Evolutionary conservation across 2,888 invertebrate genomes (phyloP), one percentile per base, ranked within the genome.

Genomic region (Callinectes sapidus): DNA sequence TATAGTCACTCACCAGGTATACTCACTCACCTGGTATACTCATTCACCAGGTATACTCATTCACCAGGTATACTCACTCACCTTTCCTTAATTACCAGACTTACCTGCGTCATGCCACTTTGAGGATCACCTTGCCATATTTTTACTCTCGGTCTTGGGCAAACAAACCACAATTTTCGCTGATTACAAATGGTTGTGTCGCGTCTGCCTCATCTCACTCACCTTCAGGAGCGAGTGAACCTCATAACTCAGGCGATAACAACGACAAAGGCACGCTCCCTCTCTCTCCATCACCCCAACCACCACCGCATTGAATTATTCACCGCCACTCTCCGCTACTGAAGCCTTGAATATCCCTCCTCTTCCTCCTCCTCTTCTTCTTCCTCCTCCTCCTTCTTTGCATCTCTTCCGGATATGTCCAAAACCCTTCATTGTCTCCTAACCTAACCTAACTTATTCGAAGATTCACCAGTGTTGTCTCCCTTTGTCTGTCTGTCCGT

Each of bases 321-420:
- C 61, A 61, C 61, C 61, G 23, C 61, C 23, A 61, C 5, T 61
- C 61, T 61, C 6, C 61, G 18, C 61, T 61, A 23, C 48, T 48
- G 13, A 77, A 28, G 71, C 71, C 28, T 77, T 28, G n/a, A 28
- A 0, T 77, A 28, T 77, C n/a, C 71, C 28, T 77, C 71, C n/a
- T 77, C 71, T 71, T 71, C 71, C n/a, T 71, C 71, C n/a, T 71
- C 71, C 71, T 71, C 71, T n/a, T 71, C 71, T n/a, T 71, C 71
- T 18, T 71, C n/a, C 66, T 71, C 66, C n/a, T 71, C 6, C 66
- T 71, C 66, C 66, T 71, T 18, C 71, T 18, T 23, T 48, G 10
- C 61, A 23, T 10, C 61, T 61, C 61, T 23, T 61, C 61, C 61
- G 16, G 18, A 16, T 61, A 16, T 14, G 0, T 32, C 28, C 28